Conservation (phyloP, 2,888 invertebrate species). For the Orthosia gracilis region DNA sequence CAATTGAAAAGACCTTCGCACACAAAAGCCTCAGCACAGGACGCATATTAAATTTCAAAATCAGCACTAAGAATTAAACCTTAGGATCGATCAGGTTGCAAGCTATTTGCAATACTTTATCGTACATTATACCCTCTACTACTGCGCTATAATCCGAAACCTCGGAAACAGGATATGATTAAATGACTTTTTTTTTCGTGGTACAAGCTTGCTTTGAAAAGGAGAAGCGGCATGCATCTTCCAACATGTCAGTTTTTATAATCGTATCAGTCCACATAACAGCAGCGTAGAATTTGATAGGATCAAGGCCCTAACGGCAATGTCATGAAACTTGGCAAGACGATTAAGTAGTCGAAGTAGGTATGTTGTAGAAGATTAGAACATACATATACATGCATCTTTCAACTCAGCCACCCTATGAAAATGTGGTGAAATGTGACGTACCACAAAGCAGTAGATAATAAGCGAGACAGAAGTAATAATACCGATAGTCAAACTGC, state of each 20-base stretch:
- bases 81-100: background rate
- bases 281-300: background rate
- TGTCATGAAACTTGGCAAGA: background rate
- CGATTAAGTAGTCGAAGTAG: background rate
- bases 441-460: background rate
- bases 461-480: background rate
- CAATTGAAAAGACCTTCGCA: background rate
- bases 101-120: background rate
- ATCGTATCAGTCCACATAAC: background rate
- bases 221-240: background rate
- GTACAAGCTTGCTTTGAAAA: background rate
- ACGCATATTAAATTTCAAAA: background rate
- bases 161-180: background rate
- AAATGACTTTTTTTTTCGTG: background rate
- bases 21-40: background rate
- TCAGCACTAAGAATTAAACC: slow-evolving; percentile 1
- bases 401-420: background rate
- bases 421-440: background rate
- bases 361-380: background rate
- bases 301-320: background rate
- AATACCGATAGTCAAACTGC: background rate
- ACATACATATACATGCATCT: background rate
- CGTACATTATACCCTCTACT: background rate
- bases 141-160: background rate
- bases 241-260: background rate